Evolutionary conservation across 2,113 vertebrate species (phyloP).

Genomic region (Gasterosteus nipponicus): DNA sequence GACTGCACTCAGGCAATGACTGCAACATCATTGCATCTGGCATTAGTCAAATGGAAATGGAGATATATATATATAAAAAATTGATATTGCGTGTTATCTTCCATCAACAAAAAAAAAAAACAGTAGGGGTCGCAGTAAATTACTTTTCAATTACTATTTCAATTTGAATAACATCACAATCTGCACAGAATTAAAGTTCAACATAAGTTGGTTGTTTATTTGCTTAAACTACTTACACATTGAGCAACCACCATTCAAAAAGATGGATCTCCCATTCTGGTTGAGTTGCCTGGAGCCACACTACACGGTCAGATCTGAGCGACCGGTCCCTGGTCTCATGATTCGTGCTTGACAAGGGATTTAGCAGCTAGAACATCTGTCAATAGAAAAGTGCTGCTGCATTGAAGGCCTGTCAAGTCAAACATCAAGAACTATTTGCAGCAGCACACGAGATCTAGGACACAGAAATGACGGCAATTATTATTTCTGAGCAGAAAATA

Average conservation of each 20-base stretch:
- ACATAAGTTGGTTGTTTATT: no score
- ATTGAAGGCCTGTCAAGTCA: conserved; percentile 1
- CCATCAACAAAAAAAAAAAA: background rate
- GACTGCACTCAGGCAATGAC: background rate
- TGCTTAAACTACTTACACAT: background rate
- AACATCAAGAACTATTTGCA: background rate
- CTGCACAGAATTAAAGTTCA: background rate
- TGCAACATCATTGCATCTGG: background rate
- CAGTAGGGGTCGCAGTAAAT: background rate
- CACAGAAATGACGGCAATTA: background rate
- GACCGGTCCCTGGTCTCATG: conserved; percentile 3
- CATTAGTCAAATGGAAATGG: background rate
- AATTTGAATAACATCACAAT: background rate
- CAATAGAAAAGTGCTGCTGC: conserved; percentile 29
- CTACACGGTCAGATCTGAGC: conserved; percentile 9
- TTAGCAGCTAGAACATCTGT: conserved; percentile 36
- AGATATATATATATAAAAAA: background rate
- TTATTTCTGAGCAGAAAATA: background rate
- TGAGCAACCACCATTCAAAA: background rate
- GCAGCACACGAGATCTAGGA: background rate
- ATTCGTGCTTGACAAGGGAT: conserved; percentile 43
- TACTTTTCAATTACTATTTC: no score
- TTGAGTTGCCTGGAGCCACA: background rate
- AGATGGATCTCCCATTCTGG: background rate
- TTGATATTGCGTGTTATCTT: background rate